phyloP scores from a whole-genome alignment of 1,140 invertebrate genomes.

The Potamilus streckersoni region DNA sequence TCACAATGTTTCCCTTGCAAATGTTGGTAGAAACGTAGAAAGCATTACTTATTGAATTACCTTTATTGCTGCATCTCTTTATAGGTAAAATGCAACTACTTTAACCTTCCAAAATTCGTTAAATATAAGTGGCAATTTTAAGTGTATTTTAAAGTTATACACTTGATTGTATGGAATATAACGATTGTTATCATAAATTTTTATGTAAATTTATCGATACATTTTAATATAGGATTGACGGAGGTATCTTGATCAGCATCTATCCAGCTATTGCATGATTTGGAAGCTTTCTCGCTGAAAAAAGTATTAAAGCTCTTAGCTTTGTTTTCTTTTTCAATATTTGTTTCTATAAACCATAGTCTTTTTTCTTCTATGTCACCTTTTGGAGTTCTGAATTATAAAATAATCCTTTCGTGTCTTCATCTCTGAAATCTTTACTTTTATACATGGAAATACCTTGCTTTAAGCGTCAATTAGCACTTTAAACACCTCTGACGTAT shows the following conservation, averaged over 20 bases:
- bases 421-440: no score
- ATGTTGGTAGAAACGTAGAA: no score
- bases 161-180: slow-evolving; percentile 5
- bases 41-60: no score
- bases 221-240: background rate
- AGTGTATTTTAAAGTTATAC: slow-evolving; percentile 15
- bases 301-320: slow-evolving; percentile 17
- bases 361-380: slow-evolving; percentile 27
- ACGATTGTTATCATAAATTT: slow-evolving; percentile 12
- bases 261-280: slow-evolving; percentile 12
- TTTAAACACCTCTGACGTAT: no score
- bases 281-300: slow-evolving; percentile 14
- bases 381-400: slow-evolving; percentile 28
- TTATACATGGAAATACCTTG: no score
- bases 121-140: slow-evolving; percentile 14
- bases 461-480: no score
- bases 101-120: slow-evolving; percentile 19
- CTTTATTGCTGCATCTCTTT: no score
- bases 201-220: slow-evolving; percentile 16
- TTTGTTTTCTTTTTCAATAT: slow-evolving; percentile 7
- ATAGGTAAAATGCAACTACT: slow-evolving; percentile 2
- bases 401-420: slow-evolving; percentile 23
- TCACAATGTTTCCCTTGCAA: no score
- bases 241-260: slow-evolving; percentile 10
- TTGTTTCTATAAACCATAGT: background rate